Base-by-base conservation (phyloP, 37 sponge, comb jelly and placozoan species). In the Oopsacas minuta region DNA sequence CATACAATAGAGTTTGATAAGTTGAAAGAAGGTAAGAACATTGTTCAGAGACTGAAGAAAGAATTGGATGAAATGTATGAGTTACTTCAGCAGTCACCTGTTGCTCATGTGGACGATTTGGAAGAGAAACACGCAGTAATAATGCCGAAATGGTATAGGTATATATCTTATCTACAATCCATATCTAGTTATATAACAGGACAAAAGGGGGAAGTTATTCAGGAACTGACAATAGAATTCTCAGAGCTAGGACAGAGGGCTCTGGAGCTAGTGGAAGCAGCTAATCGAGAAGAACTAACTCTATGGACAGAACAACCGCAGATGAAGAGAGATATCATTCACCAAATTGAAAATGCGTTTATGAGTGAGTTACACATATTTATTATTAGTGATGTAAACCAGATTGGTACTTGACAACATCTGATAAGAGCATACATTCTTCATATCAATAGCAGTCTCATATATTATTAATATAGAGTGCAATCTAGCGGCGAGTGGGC, bases 41-140 rank as follows among this genome's bases (percentile, higher is more conserved):
- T 25, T 3, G 30, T 61, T 5, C 75, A 25, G 75, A 10, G 7
- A 3, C 75, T 61, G 17, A 61, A 61, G 75, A 61, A 61, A 61
- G 75, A 61, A n/a, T n/a, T 61, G 75, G 75, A 61, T 61, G 75
- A 61, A n/a, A 61, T 61, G 75, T 61, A 61, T n/a, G 75, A 61
- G 28, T n/a, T 61, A 5, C 75, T 61, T 10, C 75, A 61, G 75
- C 20, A n/a, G 28, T 61, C 75, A n/a, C 20, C 75, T n/a, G 75
- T 61, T 25, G 75, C 30, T 10, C 75, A 61, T 25, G 75, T 61
- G 17, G 75, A 61, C 3, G 75, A 61, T n/a, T n/a, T 61, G 75
- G 75, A 61, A 34, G 75, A 61, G 75, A 61, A 61, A n/a, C 75
- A 61, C 28, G 75, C 75, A 3, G 75, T 61, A 5, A 61, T 61